These are phyloP conservation scores for Tetramorium simillimum DNA, from an alignment of 1,140 invertebrate species.

Conservation along the genomic window DNA sequence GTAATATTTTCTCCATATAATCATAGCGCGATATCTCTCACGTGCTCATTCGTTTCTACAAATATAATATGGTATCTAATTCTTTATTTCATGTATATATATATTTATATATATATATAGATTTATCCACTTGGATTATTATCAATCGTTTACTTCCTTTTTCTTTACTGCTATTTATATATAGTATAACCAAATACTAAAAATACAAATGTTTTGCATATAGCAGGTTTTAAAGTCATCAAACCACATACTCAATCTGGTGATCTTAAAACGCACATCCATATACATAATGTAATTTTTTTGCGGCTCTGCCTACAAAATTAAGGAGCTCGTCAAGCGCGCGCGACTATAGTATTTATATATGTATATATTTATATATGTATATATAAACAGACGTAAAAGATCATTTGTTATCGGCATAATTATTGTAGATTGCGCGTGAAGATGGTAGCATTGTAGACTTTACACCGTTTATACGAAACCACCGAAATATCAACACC, in stretches of 20 bases:
- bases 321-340: slow-evolving; percentile 81
- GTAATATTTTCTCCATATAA: slow-evolving; percentile 83
- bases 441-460: slow-evolving; percentile 56
- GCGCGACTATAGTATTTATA: slow-evolving; percentile 66
- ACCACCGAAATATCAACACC: slow-evolving; percentile 64
- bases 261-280: slow-evolving; percentile 75
- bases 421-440: slow-evolving; percentile 67
- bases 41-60: slow-evolving; percentile 84
- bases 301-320: slow-evolving; percentile 79
- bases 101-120: slow-evolving; percentile 53
- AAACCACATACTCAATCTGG: slow-evolving; percentile 61
- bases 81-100: slow-evolving; percentile 75
- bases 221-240: slow-evolving; percentile 76
- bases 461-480: slow-evolving; percentile 58
- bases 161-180: slow-evolving; percentile 82
- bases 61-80: slow-evolving; percentile 85
- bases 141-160: slow-evolving; percentile 80
- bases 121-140: slow-evolving; percentile 83
- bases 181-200: slow-evolving; percentile 84
- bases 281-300: slow-evolving; percentile 73
- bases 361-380: slow-evolving; percentile 40
- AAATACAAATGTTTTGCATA: slow-evolving; percentile 84
- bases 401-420: slow-evolving; percentile 67
- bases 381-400: slow-evolving; percentile 70
- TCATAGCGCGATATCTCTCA: slow-evolving; percentile 83